Percentiles rank a stretch among this genome's conserved stretches.
Evolutionary conservation across 2,797 vertebrate species (phyloP).

Genomic region (Phrynocephalus guinanensis): DNA sequence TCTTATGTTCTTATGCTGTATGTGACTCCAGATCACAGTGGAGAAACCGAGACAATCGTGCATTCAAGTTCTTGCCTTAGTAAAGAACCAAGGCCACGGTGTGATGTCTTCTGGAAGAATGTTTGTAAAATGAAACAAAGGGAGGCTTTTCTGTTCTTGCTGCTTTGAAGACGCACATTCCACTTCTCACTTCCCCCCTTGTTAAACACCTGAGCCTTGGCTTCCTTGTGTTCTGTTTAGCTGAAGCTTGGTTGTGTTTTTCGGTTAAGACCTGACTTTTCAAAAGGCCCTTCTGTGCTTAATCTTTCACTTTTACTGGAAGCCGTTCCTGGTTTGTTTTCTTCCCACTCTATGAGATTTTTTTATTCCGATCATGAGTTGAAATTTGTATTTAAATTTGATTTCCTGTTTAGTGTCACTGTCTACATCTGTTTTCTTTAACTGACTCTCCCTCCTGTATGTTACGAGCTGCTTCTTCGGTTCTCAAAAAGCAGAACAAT

Average conservation of each 20-base stretch:
- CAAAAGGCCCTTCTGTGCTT: neutral
- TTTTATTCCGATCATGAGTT: neutral
- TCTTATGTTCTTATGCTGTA: no score
- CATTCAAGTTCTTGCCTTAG: neutral
- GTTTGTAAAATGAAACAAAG: neutral
- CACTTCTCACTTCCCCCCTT: neutral
- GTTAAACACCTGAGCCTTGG: neutral
- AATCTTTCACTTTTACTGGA: neutral
- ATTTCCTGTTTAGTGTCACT: neutral
- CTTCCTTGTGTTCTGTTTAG: neutral
- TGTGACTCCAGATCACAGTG: neutral
- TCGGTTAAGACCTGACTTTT: neutral
- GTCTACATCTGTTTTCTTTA: neutral
- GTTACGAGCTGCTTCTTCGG: neutral
- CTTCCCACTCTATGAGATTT: no score
- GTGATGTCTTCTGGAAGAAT: neutral
- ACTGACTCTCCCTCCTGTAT: neutral
- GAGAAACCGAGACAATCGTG: no score
- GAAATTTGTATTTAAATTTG: neutral
- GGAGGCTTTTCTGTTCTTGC: no score
- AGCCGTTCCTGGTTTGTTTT: neutral
- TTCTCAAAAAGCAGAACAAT: neutral
- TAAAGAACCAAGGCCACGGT: neutral
- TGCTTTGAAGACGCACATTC: no score
- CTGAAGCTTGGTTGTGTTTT: neutral